A percentile compares a stretch with the other conserved stretches of the same genome.
Conservation (phyloP, 2,888 invertebrate genomes). For the Lepas anatifera region DNA sequence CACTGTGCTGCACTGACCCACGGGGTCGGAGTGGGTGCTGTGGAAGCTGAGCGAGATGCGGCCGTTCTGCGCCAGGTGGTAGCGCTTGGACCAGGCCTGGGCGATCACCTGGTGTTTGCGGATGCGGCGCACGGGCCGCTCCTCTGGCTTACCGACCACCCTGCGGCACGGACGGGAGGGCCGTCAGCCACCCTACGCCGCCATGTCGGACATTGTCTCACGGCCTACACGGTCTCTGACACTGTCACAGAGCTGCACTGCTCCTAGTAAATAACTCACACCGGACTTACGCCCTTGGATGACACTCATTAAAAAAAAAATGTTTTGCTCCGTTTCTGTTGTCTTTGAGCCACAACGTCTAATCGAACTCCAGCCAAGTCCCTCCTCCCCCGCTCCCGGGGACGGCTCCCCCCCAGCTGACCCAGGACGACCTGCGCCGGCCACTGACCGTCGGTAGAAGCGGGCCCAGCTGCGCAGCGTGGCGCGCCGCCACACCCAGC, state of each 20-base stretch:
- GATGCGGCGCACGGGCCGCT: background rate
- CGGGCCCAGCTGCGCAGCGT: constrained; percentile 75
- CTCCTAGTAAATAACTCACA: too few relatives aligned
- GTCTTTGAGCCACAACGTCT: too few relatives aligned
- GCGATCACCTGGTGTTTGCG: constrained; percentile 79
- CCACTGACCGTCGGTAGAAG: constrained; percentile 58
- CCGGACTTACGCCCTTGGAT: too few relatives aligned
- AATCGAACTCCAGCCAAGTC: too few relatives aligned
- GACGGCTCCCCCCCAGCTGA: too few relatives aligned
- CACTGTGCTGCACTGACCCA: constrained; percentile 41
- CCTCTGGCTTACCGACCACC: constrained; percentile 44
- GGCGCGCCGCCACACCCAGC: constrained; percentile 86
- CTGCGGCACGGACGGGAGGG: constrained; percentile 35
- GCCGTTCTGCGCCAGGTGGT: constrained; percentile 66
- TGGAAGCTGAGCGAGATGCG: constrained; percentile 75
- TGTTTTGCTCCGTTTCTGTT: too few relatives aligned
- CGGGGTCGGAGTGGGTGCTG: constrained; percentile 79
- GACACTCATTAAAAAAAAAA: too few relatives aligned
- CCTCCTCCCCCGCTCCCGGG: too few relatives aligned
- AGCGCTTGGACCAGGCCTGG: constrained; percentile 75
- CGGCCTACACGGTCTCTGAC: too few relatives aligned
- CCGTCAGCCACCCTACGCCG: too few relatives aligned
- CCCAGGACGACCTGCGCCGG: background rate
- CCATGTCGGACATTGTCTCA: too few relatives aligned
- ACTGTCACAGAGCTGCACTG: too few relatives aligned